These are phyloP conservation scores for Eristalis intricaria DNA, from an alignment of 2,888 invertebrate species.

Conservation along the genomic window DNA sequence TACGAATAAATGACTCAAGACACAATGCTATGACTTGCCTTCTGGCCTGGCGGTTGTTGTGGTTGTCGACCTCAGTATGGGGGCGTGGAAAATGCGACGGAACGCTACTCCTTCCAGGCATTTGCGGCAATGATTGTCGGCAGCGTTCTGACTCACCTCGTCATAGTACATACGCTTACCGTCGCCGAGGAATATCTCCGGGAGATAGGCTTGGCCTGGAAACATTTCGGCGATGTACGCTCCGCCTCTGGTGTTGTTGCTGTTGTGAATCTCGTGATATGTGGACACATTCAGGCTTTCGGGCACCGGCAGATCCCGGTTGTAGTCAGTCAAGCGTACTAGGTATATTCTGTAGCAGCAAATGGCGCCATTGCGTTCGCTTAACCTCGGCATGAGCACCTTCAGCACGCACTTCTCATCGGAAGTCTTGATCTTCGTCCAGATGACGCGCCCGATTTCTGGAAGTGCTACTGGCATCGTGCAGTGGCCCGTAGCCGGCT, in stretches of 20 bases:
- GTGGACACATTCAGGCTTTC: conserved; percentile 87
- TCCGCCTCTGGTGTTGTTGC: conserved; percentile 84
- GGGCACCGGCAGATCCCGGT: conserved; percentile 86
- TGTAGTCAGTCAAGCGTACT: conserved; percentile 85
- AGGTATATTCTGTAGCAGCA: conserved; percentile 93
- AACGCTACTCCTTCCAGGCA: conserved; percentile 76
- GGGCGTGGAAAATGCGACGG: conserved; percentile 66
- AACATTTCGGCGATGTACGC: conserved; percentile 94
- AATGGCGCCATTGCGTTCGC: conserved; percentile 93
- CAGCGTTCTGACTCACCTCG: conserved; percentile 73
- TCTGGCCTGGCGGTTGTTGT: conserved; percentile 66
- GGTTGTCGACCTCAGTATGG: conserved; percentile 16
- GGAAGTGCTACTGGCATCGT: conserved; percentile 88
- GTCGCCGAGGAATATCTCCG: conserved; percentile 89
- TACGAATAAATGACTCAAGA: not conserved
- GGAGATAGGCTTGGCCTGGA: conserved; percentile 85
- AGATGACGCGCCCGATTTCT: conserved; percentile 82
- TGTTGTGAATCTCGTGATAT: conserved; percentile 88
- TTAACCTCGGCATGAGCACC: conserved; percentile 88
- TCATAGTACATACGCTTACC: conserved; percentile 80
- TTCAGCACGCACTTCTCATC: conserved; percentile 88
- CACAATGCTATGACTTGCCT: conserved; percentile 44
- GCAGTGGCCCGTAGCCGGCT: conserved; percentile 85
- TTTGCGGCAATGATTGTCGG: conserved; percentile 77
- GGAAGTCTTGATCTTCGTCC: conserved; percentile 84